Evolutionary conservation across 2,888 invertebrate species (phyloP), one percentile per base, ranked within the genome.

Genomic region (Acronicta psi): DNA sequence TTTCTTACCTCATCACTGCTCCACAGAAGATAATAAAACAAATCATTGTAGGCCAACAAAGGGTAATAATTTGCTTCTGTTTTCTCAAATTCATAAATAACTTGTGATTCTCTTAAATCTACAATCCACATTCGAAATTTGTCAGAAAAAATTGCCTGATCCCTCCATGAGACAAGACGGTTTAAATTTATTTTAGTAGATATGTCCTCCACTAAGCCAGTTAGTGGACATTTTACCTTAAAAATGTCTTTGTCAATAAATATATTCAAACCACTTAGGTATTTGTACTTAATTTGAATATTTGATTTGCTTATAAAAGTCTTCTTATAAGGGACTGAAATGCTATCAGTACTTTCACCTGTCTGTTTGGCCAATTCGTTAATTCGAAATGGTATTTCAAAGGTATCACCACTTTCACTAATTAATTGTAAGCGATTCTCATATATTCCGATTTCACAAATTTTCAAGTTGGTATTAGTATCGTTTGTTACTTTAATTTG

Each of bases 351-450:
- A 38, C 79, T 81, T 44, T 81, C 77, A 20, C 58, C 56, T 36
- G 90, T 73, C 65, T 82, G 80, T 41, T 74, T 55, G 37, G 67
- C 52, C 25, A 93, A 54, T 31, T 88, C 84, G 46, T 83, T 69
- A 17, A 69, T 56, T 18, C 65, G 73, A 41, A 78, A 78, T 17
- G 88, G 81, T 23, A 71, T 62, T 14, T 61, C 41, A 37, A 90
- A 83, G 9, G 75, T 79, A 69, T 93, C 92, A 16, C 90, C 89
- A 80, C 88, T 84, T 77, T 90, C 88, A 77, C 88, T 93, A 13
- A 86, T 69, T 29, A 94, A 77, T 61, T 83, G 64, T 38, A 93
- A 63, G 14, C 74, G 76, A 9, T 76, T 69, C 0, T 74, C 66
- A 58, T 69, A 72, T 18, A 62, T 73, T 61, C 69, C 67, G 41